phyloP scores from a whole-genome alignment of 2,888 invertebrate species.

The Xanthorhoe spadicearia region DNA sequence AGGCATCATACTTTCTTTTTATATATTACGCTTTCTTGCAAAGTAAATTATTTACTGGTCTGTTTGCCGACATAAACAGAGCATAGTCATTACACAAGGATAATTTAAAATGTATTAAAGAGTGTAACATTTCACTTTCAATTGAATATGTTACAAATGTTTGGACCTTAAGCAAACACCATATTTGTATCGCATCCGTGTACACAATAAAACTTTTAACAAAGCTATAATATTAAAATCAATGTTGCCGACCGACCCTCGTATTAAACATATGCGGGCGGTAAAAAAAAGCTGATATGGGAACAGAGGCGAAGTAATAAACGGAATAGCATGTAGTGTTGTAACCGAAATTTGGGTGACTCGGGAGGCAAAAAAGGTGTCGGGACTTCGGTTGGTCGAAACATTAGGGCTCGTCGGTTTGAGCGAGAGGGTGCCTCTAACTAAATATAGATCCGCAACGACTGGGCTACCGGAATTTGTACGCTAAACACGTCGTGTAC shows the following conservation, averaged over 20 bases:
- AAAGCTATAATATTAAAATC: slow-evolving; percentile 58
- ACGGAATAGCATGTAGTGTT: slow-evolving; percentile 68
- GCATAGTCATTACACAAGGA: slow-evolving; percentile 28
- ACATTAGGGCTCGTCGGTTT: slow-evolving; percentile 32
- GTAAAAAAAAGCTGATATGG: slow-evolving; percentile 62
- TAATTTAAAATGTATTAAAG: slow-evolving; percentile 38
- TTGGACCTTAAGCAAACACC: slow-evolving; percentile 11
- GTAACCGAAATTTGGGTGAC: slow-evolving; percentile 52
- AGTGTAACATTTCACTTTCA: slow-evolving; percentile 36
- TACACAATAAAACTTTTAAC: slow-evolving; percentile 53
- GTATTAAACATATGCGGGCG: slow-evolving; percentile 70
- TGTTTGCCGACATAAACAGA: slow-evolving; percentile 38
- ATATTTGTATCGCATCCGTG: slow-evolving; percentile 15
- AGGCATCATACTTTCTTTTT: slow-evolving; percentile 18
- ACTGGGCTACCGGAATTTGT: slow-evolving; percentile 62
- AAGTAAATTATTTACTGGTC: slow-evolving; percentile 40
- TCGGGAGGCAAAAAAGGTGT: slow-evolving; percentile 55
- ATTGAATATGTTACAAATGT: slow-evolving; percentile 17
- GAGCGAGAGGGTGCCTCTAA: slow-evolving; percentile 58
- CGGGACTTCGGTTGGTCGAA: slow-evolving; percentile 39
- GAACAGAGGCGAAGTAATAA: slow-evolving; percentile 57
- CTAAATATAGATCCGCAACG: slow-evolving; percentile 74
- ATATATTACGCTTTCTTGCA: slow-evolving; percentile 32
- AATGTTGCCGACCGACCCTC: slow-evolving; percentile 61
- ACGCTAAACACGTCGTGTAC: slow-evolving; percentile 64